Conservation (phyloP, 2,113 vertebrate genomes). For the Leucosticte australis region DNA sequence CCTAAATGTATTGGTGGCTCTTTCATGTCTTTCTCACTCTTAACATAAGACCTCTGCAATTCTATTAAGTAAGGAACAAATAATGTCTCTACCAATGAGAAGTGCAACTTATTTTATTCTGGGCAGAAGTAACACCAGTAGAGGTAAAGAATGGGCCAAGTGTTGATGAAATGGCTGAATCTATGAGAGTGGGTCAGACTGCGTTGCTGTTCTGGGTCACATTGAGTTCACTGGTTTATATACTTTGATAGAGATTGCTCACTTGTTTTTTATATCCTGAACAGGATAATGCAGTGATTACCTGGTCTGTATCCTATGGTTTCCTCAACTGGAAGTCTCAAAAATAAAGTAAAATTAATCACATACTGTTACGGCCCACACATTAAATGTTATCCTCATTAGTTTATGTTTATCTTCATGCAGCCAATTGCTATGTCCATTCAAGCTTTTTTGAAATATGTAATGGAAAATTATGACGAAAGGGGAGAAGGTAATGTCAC, state of each 20-base stretch:
- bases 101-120: neutral
- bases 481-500: neutral
- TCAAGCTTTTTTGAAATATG: neutral
- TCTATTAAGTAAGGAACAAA: neutral
- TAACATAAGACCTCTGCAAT: neutral
- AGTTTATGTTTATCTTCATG: neutral
- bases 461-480: neutral
- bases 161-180: neutral
- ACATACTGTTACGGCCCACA: neutral
- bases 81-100: neutral
- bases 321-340: neutral
- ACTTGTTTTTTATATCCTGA: neutral
- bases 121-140: neutral
- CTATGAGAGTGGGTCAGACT: neutral
- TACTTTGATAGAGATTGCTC: neutral
- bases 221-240: neutral
- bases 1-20: neutral
- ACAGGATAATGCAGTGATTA: neutral
- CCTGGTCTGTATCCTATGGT: neutral
- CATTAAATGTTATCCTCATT: neutral
- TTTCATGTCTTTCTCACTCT: neutral
- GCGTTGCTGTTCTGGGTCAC: neutral
- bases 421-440: neutral
- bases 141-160: neutral
- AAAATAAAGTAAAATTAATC: neutral